Evolutionary conservation across 2,888 invertebrate genomes (phyloP).

Genomic region (Apantesis nais): DNA sequence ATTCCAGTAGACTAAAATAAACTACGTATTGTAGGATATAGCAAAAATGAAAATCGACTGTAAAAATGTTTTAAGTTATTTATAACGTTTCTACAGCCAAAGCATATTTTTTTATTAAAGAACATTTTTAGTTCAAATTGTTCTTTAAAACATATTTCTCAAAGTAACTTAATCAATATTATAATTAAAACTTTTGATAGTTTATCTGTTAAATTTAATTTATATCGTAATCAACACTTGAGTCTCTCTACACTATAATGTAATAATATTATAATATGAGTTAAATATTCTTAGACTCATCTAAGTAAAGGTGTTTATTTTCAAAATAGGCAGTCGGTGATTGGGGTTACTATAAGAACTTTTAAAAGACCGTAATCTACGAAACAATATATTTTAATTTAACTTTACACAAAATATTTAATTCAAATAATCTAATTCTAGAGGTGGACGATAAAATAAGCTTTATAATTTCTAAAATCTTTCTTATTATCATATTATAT

Average conservation of each 20-base stretch:
- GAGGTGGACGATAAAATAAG: neutral
- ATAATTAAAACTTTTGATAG: slow-evolving; percentile 25
- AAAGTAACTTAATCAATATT: slow-evolving; percentile 23
- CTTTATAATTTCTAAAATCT: neutral
- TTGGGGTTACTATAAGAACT: slow-evolving; percentile 7
- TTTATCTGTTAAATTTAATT: slow-evolving; percentile 41
- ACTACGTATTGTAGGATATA: slow-evolving; percentile 21
- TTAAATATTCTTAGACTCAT: slow-evolving; percentile 37
- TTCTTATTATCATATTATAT: no score
- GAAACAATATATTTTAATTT: neutral
- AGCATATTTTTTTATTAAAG: slow-evolving; percentile 20
- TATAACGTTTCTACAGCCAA: slow-evolving; percentile 16
- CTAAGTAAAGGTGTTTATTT: slow-evolving; percentile 25
- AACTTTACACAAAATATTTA: neutral
- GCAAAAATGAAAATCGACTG: slow-evolving; percentile 9
- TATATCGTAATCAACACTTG: slow-evolving; percentile 40
- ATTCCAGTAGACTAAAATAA: slow-evolving; percentile 26
- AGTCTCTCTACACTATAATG: slow-evolving; percentile 23
- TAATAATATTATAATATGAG: slow-evolving; percentile 27
- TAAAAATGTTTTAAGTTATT: no score
- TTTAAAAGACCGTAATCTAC: slow-evolving; percentile 1
- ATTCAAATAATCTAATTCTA: neutral
- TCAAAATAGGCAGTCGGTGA: slow-evolving; percentile 16
- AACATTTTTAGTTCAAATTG: slow-evolving; percentile 18
- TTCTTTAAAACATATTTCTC: slow-evolving; percentile 16